Conservation (phyloP, 2,113 vertebrate genomes). For the Sorex araneus region DNA sequence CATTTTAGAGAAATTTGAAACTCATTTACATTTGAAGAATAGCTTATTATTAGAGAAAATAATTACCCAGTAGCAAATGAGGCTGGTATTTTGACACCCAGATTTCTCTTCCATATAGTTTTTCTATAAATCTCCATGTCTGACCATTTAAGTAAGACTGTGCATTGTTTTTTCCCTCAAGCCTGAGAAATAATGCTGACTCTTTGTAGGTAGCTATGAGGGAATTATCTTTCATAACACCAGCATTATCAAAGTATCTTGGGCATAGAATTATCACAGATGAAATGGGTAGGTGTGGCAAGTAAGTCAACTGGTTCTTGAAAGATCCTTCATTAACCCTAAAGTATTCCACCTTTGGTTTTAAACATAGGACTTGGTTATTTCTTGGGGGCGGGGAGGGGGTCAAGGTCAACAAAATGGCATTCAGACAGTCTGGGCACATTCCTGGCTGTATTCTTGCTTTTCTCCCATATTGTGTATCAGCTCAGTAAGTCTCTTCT, state of each 20-base stretch:
- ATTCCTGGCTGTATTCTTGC: not conserved
- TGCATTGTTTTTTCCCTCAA: not conserved
- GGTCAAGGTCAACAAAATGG: not conserved
- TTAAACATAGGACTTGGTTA: not conserved
- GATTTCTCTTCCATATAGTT: not conserved
- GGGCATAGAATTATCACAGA: not conserved
- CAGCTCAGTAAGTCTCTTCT: not conserved
- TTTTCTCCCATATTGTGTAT: not conserved
- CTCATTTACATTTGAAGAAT: slow-evolving; percentile 40
- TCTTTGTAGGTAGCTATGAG: not conserved
- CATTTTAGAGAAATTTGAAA: slow-evolving; percentile 65
- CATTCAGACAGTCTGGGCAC: not conserved
- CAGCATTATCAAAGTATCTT: not conserved
- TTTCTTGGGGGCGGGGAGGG: not conserved
- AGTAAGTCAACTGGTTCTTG: not conserved
- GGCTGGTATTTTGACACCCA: not conserved
- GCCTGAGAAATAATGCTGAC: not conserved
- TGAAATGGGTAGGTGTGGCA: not conserved
- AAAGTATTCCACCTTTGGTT: not conserved
- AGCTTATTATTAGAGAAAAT: slow-evolving; percentile 50
- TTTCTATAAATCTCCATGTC: not conserved
- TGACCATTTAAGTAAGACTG: not conserved
- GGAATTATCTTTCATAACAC: not conserved
- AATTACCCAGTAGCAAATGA: slow-evolving; percentile 56
- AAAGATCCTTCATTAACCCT: not conserved